These are phyloP conservation scores for Anagyrus pseudococci DNA, from an alignment of 2,888 invertebrate species.

Conservation along the genomic window DNA sequence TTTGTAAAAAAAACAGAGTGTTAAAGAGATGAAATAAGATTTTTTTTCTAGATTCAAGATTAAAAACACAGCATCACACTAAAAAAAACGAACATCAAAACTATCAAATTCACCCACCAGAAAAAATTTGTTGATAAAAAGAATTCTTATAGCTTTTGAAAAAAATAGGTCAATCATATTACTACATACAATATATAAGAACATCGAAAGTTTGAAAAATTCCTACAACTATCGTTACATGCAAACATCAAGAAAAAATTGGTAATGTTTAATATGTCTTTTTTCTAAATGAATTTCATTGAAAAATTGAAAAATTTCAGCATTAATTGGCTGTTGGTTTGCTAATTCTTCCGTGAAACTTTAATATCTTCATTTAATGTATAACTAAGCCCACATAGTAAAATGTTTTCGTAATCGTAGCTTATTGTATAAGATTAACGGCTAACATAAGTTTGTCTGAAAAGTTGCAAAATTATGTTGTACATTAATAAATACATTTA, in stretches of 20 bases:
- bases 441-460: too few species aligned
- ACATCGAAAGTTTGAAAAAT: conserved; percentile 6
- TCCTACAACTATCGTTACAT: conserved; percentile 19
- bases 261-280: too few species aligned
- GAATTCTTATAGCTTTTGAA: background rate
- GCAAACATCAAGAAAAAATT: conserved; percentile 25
- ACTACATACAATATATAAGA: background rate
- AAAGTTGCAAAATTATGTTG: too few species aligned
- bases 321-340: conserved; percentile 54
- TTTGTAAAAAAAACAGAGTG: background rate
- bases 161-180: background rate
- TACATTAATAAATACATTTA: too few species aligned
- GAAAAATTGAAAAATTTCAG: conserved; percentile 10
- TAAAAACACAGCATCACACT: background rate
- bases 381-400: background rate
- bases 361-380: background rate
- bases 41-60: background rate
- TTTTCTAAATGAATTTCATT: conserved; percentile 4
- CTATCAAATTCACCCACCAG: background rate
- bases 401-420: background rate
- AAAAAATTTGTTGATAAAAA: background rate
- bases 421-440: background rate
- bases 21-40: background rate
- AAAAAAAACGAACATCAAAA: background rate
- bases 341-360: conserved; percentile 41